Percentiles rank a stretch among this genome's conserved stretches.
phyloP scores from a whole-genome alignment of 2,888 invertebrate species.

The Diabrotica balteata region DNA sequence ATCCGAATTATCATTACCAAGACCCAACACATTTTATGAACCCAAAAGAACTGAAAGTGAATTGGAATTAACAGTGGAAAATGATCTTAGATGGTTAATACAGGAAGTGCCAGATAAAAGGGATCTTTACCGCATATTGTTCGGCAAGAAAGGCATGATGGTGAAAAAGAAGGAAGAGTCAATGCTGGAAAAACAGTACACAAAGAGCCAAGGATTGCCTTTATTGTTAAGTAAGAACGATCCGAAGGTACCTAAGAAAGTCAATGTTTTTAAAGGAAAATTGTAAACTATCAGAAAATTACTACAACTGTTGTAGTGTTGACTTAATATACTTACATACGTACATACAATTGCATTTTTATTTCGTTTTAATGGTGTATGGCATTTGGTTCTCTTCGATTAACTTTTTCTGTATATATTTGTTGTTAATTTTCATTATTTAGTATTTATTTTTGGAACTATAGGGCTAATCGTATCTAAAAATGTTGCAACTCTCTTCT shows the following conservation, averaged over 20 bases:
- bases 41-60: background rate
- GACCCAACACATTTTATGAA: background rate
- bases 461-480: too few species aligned
- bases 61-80: background rate
- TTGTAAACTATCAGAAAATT: slow-evolving; percentile 1
- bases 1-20: too few species aligned
- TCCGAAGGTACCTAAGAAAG: slow-evolving; percentile 12
- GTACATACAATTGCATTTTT: too few species aligned
- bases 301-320: too few species aligned
- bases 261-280: slow-evolving; percentile 14
- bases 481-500: too few species aligned
- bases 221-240: slow-evolving; percentile 8
- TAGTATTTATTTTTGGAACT: too few species aligned
- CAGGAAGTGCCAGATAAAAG: slow-evolving; percentile 20
- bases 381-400: too few species aligned
- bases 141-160: slow-evolving; percentile 38
- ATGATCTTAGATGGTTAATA: slow-evolving; percentile 14
- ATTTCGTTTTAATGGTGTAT: too few species aligned
- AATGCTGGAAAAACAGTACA: slow-evolving; percentile 21
- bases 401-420: too few species aligned
- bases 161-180: slow-evolving; percentile 36
- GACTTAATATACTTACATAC: too few species aligned
- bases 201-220: background rate
- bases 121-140: slow-evolving; percentile 38
- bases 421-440: too few species aligned